Evolutionary conservation across 2,113 vertebrate genomes (phyloP).

Genomic region (Antennarius striatus): DNA sequence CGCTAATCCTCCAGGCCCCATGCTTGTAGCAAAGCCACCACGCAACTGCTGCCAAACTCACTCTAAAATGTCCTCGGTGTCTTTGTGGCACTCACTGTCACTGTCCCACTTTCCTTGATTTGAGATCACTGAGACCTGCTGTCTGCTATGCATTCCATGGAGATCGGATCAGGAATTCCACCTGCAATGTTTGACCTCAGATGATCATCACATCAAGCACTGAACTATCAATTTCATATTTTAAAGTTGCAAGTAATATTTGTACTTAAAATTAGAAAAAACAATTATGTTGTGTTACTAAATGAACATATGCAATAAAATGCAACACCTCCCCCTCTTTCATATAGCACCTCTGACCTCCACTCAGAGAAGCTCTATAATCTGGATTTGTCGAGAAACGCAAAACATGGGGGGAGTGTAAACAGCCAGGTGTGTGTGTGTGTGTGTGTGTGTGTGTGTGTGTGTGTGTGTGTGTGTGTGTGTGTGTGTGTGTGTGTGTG

Average conservation of each 20-base stretch:
- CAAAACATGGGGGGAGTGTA: constrained; percentile 30
- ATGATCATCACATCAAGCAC: background rate
- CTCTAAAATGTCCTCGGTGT: constrained; percentile 65
- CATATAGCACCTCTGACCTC: constrained; percentile 64
- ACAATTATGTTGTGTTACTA: background rate
- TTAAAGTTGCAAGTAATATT: too few relatives aligned
- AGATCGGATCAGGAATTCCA: constrained; percentile 7
- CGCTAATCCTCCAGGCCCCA: constrained; percentile 72
- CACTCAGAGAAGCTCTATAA: constrained; percentile 57
- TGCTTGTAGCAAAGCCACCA: constrained; percentile 57
- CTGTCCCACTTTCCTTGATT: constrained; percentile 42
- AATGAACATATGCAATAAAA: constrained; percentile 25
- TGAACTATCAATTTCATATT: too few relatives aligned
- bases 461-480: constrained; percentile 10
- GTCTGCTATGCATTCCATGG: background rate
- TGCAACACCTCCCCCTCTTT: constrained; percentile 33
- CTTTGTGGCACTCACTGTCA: constrained; percentile 33
- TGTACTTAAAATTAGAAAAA: too few relatives aligned
- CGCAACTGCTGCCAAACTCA: constrained; percentile 60
- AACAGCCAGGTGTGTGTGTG: too few relatives aligned
- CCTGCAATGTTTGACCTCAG: constrained; percentile 3
- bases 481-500: background rate
- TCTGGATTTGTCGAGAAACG: constrained; percentile 65
- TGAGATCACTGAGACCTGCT: constrained; percentile 36
- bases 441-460: constrained; percentile 7